Evolutionary conservation across 2,888 invertebrate genomes (phyloP).

Genomic region (Agrilus cyanescens): DNA sequence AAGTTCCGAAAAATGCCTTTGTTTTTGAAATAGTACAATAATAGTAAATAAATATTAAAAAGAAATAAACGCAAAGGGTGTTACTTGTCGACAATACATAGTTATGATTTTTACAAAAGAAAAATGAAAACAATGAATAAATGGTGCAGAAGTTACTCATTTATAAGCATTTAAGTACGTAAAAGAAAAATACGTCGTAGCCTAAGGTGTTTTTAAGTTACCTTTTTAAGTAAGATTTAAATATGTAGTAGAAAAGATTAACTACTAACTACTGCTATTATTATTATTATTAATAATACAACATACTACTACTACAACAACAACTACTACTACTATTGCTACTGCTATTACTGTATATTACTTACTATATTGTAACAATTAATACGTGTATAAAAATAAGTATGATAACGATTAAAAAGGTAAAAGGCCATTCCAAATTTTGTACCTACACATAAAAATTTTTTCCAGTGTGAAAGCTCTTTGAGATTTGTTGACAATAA

Average conservation of each 20-base stretch:
- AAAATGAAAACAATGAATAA: slow-evolving; percentile 39
- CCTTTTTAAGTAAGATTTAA: slow-evolving; percentile 23
- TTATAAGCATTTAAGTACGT: slow-evolving; percentile 33
- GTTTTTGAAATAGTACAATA: slow-evolving; percentile 33
- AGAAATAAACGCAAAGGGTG: slow-evolving; percentile 26
- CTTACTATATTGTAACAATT: slow-evolving; percentile 1
- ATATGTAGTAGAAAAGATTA: slow-evolving; percentile 26
- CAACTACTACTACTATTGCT: slow-evolving; percentile 1
- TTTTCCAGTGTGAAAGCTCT: slow-evolving; percentile 34
- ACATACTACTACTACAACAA: slow-evolving; percentile 7
- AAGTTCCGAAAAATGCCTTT: slow-evolving; percentile 25
- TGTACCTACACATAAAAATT: slow-evolving; percentile 34
- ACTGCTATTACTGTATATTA: slow-evolving; percentile 1
- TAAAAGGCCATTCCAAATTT: slow-evolving; percentile 36
- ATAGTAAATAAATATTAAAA: slow-evolving; percentile 10
- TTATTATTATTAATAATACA: no score
- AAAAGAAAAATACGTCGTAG: slow-evolving; percentile 17
- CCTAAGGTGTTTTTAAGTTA: slow-evolving; percentile 30
- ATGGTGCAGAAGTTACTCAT: slow-evolving; percentile 36
- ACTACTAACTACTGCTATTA: slow-evolving; percentile 17
- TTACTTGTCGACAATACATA: slow-evolving; percentile 37
- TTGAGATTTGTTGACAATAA: slow-evolving; percentile 39
- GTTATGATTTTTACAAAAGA: slow-evolving; percentile 32
- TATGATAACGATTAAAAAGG: slow-evolving; percentile 5
- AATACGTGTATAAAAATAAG: background rate